Percentiles rank a stretch among this genome's conserved stretches.
Evolutionary conservation across 2,797 vertebrate species (phyloP).

Genomic region (Hephaestus fuliginosus): DNA sequence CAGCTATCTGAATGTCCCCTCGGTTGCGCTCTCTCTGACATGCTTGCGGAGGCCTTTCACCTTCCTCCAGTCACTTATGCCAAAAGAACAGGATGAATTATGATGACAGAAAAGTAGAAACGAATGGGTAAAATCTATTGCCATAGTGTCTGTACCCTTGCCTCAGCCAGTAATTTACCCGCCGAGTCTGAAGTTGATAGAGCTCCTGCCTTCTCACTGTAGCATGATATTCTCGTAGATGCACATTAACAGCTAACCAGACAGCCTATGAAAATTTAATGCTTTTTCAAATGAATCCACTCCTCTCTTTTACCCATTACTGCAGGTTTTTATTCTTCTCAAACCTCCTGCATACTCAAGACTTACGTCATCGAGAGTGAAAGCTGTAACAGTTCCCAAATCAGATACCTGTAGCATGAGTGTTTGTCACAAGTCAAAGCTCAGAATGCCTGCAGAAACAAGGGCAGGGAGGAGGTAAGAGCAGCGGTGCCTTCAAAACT

Average conservation of each 20-base stretch:
- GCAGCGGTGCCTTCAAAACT: slow-evolving; percentile 45
- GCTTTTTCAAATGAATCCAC: slow-evolving; percentile 46
- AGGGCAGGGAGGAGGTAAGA: slow-evolving; percentile 1
- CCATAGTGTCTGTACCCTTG: neutral
- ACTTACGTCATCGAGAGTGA: slow-evolving; percentile 8
- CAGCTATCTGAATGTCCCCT: slow-evolving; percentile 56
- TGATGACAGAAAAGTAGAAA: slow-evolving; percentile 25
- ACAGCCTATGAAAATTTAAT: slow-evolving; percentile 37
- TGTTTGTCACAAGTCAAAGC: slow-evolving; percentile 38
- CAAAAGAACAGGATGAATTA: slow-evolving; percentile 27
- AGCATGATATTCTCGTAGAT: slow-evolving; percentile 25
- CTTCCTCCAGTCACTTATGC: slow-evolving; percentile 19
- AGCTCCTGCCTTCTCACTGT: slow-evolving; percentile 6
- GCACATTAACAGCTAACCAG: slow-evolving; percentile 30
- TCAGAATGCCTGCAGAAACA: slow-evolving; percentile 41
- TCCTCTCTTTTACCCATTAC: slow-evolving; percentile 27
- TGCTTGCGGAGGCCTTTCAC: slow-evolving; percentile 39
- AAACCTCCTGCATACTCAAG: neutral
- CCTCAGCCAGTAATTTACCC: slow-evolving; percentile 7
- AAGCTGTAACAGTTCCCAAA: slow-evolving; percentile 42
- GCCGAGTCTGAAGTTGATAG: neutral
- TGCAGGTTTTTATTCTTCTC: slow-evolving; percentile 24
- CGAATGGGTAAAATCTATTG: slow-evolving; percentile 17
- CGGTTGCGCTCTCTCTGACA: slow-evolving; percentile 24
- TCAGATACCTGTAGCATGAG: slow-evolving; percentile 6